Base-by-base conservation (phyloP, 2,797 vertebrate genomes). In the Anas capensis region DNA sequence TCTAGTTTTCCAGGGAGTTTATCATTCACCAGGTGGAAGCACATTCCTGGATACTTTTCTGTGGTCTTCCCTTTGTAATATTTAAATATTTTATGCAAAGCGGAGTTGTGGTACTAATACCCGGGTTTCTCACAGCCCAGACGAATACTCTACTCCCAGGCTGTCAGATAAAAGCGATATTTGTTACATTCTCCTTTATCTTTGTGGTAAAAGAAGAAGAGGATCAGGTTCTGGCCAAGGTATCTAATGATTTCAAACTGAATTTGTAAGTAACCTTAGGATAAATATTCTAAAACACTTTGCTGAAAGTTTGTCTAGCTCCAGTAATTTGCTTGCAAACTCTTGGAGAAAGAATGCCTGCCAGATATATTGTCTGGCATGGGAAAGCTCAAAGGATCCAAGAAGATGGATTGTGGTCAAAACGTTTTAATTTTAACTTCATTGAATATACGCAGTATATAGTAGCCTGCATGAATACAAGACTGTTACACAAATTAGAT, bases 11-110 rank as follows among this genome's bases (percentile, higher is more conserved):
- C 36, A 54, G 7, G 20, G 40, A 72, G 19, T 84, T 90, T 65
- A 48, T 76, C 62, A 56, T 31, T 44, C 49, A 75, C 20, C 36
- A 68, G 40, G 61, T 68, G 15, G 11, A 92, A 29, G 14, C 33
- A 83, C 48, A 90, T 75, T 94, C 40, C 79, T 65, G 61, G 33
- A 27, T 3, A 24, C 33, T 81, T 61, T 54, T 64, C 61, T 93
- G 53, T 81, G 44, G 53, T 90, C 56, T 80, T 90, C 58, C 62
- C 82, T 92, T 92, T 81, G 68, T 71, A 89, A 44, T 42, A 60
- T 23, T 60, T 20, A 58, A 80, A 77, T 44, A 54, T 46, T 91
- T 60, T 51, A 60, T 70, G 65, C 15, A 49, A 85, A 92, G 31
- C 8, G 8, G 34, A 73, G 27, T 16, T 90, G 34, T 53, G 53